Base-by-base conservation (phyloP, 2,797 vertebrate genomes). In the Buphagus erythrorhynchus region DNA sequence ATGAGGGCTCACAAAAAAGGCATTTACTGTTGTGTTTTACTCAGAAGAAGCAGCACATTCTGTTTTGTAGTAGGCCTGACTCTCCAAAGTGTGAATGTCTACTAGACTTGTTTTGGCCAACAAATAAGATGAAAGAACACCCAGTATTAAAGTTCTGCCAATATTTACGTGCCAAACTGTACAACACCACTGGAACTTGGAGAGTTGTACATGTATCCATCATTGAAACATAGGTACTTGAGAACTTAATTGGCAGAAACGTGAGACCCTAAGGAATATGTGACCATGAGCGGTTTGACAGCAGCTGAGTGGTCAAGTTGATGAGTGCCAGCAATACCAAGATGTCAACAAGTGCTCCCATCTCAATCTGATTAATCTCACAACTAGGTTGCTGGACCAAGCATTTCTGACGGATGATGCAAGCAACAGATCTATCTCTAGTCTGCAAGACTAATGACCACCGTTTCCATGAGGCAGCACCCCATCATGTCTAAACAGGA, bases 401-500 rank as follows among this genome's bases (percentile, higher is more conserved):
- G 17, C 22, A 42, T 40, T 88, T 74, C 54, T 88, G 29, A 24
- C n/a, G 18, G n/a, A 35, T 19, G 9, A 71, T 31, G 33, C n/a
- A 80, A 61, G 5, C 28, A 86, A 68, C 22, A 90, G 12, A 25
- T 24, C 19, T 26, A 31, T 22, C 26, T 45, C 55, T 38, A 65
- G 54, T 11, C 25, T 63, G 42, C 8, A 81, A 66, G 20, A 73
- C 10, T 36, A 80, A 17, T 5, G 19, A 38, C 28, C n/a, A 71
- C 29, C 29, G 22, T 42, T 29, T 67, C 36, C n/a, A 86, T 2
- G 5, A 58, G 52, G 68, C 6, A 80, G n/a, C 58, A 86, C 16
- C 28, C 36, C 45, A 58, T 1, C 0, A 0, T 3, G 14, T 52
- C 49, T 43, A 8, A 77, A 57, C 2, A 69, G 26, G 45, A 38